These are phyloP conservation scores for Daphoenositta chrysoptera DNA, from an alignment of 2,113 vertebrate genomes.

Conservation along the genomic window DNA sequence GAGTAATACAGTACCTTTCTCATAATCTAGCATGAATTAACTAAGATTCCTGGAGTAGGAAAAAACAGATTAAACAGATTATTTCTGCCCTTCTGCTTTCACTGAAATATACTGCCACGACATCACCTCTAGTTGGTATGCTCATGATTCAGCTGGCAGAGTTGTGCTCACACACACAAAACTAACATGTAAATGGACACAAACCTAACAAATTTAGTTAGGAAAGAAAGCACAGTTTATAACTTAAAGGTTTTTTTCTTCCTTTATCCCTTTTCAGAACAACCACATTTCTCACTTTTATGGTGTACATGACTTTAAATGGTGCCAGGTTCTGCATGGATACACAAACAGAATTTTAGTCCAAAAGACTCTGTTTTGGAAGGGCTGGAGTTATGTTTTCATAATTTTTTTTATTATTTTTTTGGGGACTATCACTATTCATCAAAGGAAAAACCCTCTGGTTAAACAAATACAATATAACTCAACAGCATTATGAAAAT, in stretches of 20 bases:
- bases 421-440: background rate
- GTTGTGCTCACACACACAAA: background rate
- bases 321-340: background rate
- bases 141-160: background rate
- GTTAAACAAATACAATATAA: background rate
- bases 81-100: background rate
- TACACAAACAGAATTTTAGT: background rate
- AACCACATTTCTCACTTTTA: background rate
- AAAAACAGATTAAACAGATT: background rate
- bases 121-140: background rate
- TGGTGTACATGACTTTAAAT: background rate
- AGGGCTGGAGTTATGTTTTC: background rate
- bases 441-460: background rate
- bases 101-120: background rate
- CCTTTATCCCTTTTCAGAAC: background rate
- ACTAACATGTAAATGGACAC: background rate
- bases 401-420: background rate
- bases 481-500: background rate
- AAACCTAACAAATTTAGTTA: background rate
- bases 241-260: background rate
- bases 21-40: background rate
- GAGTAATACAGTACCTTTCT: background rate
- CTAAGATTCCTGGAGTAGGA: background rate
- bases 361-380: background rate
- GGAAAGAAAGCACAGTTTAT: background rate